Evolutionary conservation across 2,888 invertebrate species (phyloP).

Genomic region (Atethmia centrago): DNA sequence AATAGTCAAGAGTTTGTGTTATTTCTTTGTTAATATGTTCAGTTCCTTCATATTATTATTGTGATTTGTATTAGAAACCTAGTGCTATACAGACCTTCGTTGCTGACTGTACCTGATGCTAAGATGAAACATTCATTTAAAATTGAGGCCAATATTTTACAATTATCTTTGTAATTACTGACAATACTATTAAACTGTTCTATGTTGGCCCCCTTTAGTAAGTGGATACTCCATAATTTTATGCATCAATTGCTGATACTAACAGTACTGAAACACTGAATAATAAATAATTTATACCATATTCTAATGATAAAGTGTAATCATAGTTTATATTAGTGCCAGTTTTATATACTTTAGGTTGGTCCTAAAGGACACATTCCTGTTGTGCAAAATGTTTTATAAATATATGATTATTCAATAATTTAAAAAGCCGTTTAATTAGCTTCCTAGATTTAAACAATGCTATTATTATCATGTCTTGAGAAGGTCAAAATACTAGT

Average conservation of each 20-base stretch:
- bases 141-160: slow-evolving; percentile 23
- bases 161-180: slow-evolving; percentile 40
- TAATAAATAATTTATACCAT: slow-evolving; percentile 59
- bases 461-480: background rate
- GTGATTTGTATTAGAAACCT: slow-evolving; percentile 14
- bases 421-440: slow-evolving; percentile 63
- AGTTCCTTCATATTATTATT: slow-evolving; percentile 8
- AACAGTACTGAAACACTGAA: slow-evolving; percentile 42
- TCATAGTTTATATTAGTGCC: slow-evolving; percentile 71
- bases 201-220: slow-evolving; percentile 17
- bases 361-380: slow-evolving; percentile 85
- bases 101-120: slow-evolving; percentile 39
- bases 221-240: slow-evolving; percentile 46
- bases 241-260: slow-evolving; percentile 35
- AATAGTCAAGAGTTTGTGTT: background rate
- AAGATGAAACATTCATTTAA: slow-evolving; percentile 12
- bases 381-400: slow-evolving; percentile 74
- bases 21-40: background rate
- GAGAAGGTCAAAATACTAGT: background rate
- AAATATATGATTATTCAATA: slow-evolving; percentile 72
- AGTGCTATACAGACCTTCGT: background rate
- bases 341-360: slow-evolving; percentile 73
- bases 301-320: slow-evolving; percentile 56
- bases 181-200: slow-evolving; percentile 56
- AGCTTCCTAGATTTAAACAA: background rate